phyloP scores from a whole-genome alignment of 2,888 invertebrate genomes.

The Diabrotica balteata region DNA sequence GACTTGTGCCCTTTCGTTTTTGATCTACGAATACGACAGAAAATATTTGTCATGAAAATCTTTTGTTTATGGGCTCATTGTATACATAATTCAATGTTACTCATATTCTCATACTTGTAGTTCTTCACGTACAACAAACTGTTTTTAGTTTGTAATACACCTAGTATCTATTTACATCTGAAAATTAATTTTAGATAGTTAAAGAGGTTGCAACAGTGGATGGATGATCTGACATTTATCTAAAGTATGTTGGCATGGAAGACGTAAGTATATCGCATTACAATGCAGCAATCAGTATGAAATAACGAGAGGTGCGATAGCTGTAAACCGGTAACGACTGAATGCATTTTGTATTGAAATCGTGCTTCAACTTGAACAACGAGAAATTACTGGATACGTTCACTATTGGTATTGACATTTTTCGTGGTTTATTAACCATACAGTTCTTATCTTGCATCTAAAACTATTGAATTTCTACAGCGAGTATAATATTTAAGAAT shows the following conservation, averaged over 20 bases:
- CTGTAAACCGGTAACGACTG: background rate
- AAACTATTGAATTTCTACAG: background rate
- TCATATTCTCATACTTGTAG: no score
- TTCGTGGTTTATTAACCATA: conserved; percentile 7
- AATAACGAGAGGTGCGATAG: background rate
- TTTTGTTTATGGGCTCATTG: no score
- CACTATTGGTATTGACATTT: conserved; percentile 12
- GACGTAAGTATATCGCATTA: conserved; percentile 8
- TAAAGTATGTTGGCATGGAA: conserved; percentile 7
- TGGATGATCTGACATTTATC: conserved; percentile 9
- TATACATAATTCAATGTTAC: no score
- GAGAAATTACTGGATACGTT: conserved; percentile 2
- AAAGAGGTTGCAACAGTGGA: background rate
- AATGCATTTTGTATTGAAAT: conserved; percentile 1
- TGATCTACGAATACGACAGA: no score
- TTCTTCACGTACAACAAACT: no score
- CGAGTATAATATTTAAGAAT: no score
- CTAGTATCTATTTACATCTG: no score
- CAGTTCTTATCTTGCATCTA: background rate
- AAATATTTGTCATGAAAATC: no score
- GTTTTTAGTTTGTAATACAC: no score
- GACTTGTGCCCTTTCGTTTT: no score
- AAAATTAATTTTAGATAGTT: conserved; percentile 3
- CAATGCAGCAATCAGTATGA: conserved; percentile 3
- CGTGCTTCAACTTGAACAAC: conserved; percentile 2